Evolutionary conservation across 2,888 invertebrate species (phyloP).

Genomic region (Corythucha ciliata): DNA sequence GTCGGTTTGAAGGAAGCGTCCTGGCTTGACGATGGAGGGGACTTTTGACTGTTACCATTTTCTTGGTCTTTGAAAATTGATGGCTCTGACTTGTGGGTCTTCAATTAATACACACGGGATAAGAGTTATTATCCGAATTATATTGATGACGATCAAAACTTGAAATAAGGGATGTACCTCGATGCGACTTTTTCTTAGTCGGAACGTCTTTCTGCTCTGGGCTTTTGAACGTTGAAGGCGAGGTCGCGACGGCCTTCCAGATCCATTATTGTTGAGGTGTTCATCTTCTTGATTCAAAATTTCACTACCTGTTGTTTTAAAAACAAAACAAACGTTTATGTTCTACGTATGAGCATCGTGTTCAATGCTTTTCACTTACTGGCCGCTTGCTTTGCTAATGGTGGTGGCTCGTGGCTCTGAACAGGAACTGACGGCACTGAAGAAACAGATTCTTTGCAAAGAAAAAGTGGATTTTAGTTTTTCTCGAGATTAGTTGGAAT

Average conservation of each 20-base stretch:
- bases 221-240: constrained; percentile 85
- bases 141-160: not conserved
- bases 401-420: constrained; percentile 29
- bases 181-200: constrained; percentile 59
- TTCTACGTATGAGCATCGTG: not conserved
- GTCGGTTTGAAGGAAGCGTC: too few species aligned
- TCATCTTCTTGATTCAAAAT: constrained; percentile 63
- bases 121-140: not conserved
- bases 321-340: not conserved
- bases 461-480: too few species aligned
- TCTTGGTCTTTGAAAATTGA: constrained; percentile 21
- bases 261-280: constrained; percentile 51
- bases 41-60: constrained; percentile 5
- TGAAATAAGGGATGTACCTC: too few species aligned
- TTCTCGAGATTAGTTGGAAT: too few species aligned
- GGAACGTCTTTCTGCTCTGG: constrained; percentile 88
- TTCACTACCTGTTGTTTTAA: constrained; percentile 50
- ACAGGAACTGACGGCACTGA: constrained; percentile 29
- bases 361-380: not conserved
- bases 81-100: constrained; percentile 28
- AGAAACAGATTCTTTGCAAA: constrained; percentile 34
- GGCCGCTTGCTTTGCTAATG: constrained; percentile 21
- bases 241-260: constrained; percentile 49
- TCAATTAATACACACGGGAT: not conserved
- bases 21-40: too few species aligned